phyloP scores from a whole-genome alignment of 1,140 invertebrate species.

The Amyelois transitella region DNA sequence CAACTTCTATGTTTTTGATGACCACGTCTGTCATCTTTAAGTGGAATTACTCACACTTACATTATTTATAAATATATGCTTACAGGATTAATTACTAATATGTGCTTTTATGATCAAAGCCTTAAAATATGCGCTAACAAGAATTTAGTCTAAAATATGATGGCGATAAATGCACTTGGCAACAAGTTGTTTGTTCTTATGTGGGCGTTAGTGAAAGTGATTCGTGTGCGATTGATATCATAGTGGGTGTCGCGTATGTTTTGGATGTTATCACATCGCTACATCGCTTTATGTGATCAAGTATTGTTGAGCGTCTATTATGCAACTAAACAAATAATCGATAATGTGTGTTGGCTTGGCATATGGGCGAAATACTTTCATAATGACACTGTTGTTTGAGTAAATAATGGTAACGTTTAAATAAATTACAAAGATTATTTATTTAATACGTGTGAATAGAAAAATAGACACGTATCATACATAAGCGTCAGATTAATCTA shows the following conservation, averaged over 20 bases:
- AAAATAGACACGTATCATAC: too few species aligned
- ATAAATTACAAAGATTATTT: too few species aligned
- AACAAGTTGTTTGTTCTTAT: slow-evolving; percentile 3
- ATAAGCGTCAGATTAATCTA: too few species aligned
- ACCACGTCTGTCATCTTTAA: too few species aligned
- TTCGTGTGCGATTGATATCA: slow-evolving; percentile 34
- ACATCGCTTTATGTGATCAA: neutral
- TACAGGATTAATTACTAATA: too few species aligned
- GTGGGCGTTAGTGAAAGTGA: slow-evolving; percentile 37
- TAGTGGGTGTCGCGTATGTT: slow-evolving; percentile 37
- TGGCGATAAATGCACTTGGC: neutral
- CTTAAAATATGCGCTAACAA: neutral
- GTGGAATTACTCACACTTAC: too few species aligned
- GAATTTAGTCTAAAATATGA: neutral
- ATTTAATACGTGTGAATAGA: too few species aligned
- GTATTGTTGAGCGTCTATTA: neutral
- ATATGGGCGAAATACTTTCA: neutral
- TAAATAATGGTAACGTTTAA: too few species aligned
- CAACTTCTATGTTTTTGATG: too few species aligned
- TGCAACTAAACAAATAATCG: slow-evolving; percentile 1
- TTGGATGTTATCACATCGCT: slow-evolving; percentile 20
- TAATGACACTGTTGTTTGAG: neutral
- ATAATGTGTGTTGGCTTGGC: neutral
- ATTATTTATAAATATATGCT: too few species aligned
- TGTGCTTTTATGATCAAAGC: too few species aligned